A percentile compares a stretch with the other conserved stretches of the same genome.
Conservation (phyloP, 2,113 vertebrate genomes). For the Neodontobutis hainanensis region DNA sequence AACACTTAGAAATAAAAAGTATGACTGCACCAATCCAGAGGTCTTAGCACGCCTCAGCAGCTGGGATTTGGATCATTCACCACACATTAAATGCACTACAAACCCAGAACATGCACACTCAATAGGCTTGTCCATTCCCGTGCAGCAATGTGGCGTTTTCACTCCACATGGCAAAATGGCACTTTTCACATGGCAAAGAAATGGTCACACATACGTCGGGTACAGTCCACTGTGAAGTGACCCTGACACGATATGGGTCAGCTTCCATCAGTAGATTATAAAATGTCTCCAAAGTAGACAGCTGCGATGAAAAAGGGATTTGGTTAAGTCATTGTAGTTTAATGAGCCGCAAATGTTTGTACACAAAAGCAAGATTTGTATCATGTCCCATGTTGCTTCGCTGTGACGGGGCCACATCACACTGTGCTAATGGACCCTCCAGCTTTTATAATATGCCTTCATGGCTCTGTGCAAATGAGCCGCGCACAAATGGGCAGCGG, state of each 20-base stretch:
- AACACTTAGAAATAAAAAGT: too few species aligned
- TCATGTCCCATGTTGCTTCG: not conserved
- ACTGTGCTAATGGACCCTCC: slow-evolving; percentile 53
- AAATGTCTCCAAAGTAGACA: not conserved
- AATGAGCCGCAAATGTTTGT: slow-evolving; percentile 15
- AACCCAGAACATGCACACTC: not conserved
- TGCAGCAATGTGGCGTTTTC: not conserved
- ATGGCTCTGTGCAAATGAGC: slow-evolving; percentile 53
- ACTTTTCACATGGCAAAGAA: not conserved
- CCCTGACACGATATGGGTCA: not conserved
- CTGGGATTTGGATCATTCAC: slow-evolving; percentile 4
- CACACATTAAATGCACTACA: not conserved
- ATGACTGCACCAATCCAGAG: too few species aligned
- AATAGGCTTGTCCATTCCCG: not conserved
- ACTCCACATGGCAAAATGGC: slow-evolving; percentile 1
- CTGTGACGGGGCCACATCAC: slow-evolving; percentile 11
- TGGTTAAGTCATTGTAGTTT: not conserved
- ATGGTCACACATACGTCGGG: not conserved
- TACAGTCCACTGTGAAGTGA: not conserved
- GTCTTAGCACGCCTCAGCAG: not conserved
- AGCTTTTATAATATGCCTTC: slow-evolving; percentile 48
- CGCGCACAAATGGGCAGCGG: slow-evolving; percentile 13
- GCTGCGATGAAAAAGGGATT: not conserved
- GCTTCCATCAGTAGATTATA: slow-evolving; percentile 5
- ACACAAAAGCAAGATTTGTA: slow-evolving; percentile 12